phyloP scores from a whole-genome alignment of 2,888 invertebrate species.

The Nycteola revayana region DNA sequence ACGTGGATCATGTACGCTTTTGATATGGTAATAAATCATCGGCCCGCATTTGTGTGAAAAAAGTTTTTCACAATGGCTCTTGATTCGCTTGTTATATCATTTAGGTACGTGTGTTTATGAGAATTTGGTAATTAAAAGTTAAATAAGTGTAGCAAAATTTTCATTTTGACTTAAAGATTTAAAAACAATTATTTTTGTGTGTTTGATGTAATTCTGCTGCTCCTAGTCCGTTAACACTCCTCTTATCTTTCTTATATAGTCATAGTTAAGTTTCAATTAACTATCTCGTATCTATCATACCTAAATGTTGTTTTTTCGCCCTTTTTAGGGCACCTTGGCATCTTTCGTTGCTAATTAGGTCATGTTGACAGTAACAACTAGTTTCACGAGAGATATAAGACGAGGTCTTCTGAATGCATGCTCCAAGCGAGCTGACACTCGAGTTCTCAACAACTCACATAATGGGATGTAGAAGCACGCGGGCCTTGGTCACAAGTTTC shows the following conservation, averaged over 20 bases:
- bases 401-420: slow-evolving; percentile 38
- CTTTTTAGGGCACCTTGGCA: slow-evolving; percentile 6
- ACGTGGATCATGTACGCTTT: slow-evolving; percentile 23
- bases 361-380: slow-evolving; percentile 36
- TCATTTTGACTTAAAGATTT: too few relatives aligned
- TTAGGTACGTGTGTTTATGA: too few relatives aligned
- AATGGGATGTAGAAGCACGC: slow-evolving; percentile 20
- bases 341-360: slow-evolving; percentile 40
- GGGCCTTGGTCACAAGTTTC: slow-evolving; percentile 17
- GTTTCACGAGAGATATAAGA: slow-evolving; percentile 23
- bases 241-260: too few relatives aligned
- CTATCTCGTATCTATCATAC: not conserved
- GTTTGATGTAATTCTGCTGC: too few relatives aligned
- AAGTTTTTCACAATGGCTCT: slow-evolving; percentile 10
- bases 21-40: slow-evolving; percentile 32
- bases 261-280: too few relatives aligned
- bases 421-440: slow-evolving; percentile 31
- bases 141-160: too few relatives aligned
- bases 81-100: too few relatives aligned
- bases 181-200: too few relatives aligned
- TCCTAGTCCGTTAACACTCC: too few relatives aligned
- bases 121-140: too few relatives aligned
- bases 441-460: slow-evolving; percentile 23
- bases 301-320: slow-evolving; percentile 7
- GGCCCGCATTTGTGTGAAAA: slow-evolving; percentile 15